A percentile compares a stretch with the other conserved stretches of the same genome.
phyloP scores from a whole-genome alignment of 1,140 invertebrate species.

The Ceratina australensis region DNA sequence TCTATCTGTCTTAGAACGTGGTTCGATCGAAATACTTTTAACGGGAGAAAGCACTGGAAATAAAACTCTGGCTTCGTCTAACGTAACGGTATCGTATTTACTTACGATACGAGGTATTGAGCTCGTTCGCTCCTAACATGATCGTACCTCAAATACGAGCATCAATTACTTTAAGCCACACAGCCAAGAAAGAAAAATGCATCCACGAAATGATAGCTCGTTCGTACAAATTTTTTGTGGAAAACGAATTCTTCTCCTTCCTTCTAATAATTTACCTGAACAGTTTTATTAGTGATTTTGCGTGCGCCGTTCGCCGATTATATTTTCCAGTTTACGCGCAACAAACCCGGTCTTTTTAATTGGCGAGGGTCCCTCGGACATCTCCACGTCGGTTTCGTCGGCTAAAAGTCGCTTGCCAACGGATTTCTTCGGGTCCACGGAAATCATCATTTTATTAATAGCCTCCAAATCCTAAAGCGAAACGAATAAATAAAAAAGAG shows the following conservation, averaged over 20 bases:
- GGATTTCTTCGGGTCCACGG: constrained; percentile 73
- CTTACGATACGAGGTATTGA: constrained; percentile 26
- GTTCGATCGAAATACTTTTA: too few relatives aligned
- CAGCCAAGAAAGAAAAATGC: constrained; percentile 42
- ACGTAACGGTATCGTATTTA: constrained; percentile 33
- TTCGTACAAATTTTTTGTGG: constrained; percentile 15
- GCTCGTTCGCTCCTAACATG: constrained; percentile 38
- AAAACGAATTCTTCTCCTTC: constrained; percentile 20
- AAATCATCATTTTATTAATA: constrained; percentile 82
- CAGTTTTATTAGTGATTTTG: constrained; percentile 72
- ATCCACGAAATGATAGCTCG: constrained; percentile 10
- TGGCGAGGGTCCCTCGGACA: constrained; percentile 67
- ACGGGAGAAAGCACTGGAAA: constrained; percentile 48
- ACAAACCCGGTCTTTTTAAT: constrained; percentile 76
- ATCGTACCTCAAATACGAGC: constrained; percentile 53
- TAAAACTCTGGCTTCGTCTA: constrained; percentile 53
- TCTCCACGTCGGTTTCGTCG: constrained; percentile 78
- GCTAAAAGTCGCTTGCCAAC: constrained; percentile 81
- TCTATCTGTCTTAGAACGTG: background rate
- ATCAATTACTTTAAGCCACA: constrained; percentile 44
- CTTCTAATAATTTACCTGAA: background rate
- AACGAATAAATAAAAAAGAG: constrained; percentile 17
- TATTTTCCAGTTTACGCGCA: constrained; percentile 81
- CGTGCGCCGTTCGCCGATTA: constrained; percentile 80
- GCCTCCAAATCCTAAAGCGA: constrained; percentile 82